Evolutionary conservation across 2,888 invertebrate genomes (phyloP), one percentile per base, ranked within the genome.

Genomic region (Muscina levida): DNA sequence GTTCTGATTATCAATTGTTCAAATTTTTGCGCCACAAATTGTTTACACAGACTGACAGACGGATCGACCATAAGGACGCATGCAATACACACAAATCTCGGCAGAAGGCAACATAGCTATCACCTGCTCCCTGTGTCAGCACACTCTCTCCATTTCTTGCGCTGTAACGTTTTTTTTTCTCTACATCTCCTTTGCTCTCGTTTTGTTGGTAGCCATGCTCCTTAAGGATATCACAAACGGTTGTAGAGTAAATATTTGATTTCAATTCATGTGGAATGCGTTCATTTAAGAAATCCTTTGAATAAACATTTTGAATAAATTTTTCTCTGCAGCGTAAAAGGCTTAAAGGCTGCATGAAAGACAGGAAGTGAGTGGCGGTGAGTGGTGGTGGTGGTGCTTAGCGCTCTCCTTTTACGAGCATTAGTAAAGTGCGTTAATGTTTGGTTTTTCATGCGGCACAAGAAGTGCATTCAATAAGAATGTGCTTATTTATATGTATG

Each of bases 71-170:
- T 48, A 44, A n/a, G 66, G 48, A 17, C 19, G 67, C 37, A 51
- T 31, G 67, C 22, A 31, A 39, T n/a, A n/a, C 19, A 42, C 72
- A 77, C 37, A 56, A 73, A 74, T 78, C 78, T 48, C 73, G 57
- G 70, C 78, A 74, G 56, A 53, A 53, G 53, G 17, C 56, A 53
- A 56, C 65, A 37, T 59, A 82, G 83, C 82, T 84, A 86, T 85
- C 87, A 87, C 87, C 87, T 87, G 87, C 87, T 73, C 75, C 59
- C 59, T 59, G 59, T 15, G 11, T 4, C 15, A n/a, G 39, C n/a
- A n/a, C 15, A 2, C 8, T 48, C 19, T 8, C n/a, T n/a, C n/a
- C n/a, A 37, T 31, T n/a, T n/a, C n/a, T 22, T 66, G 0, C 10
- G 31, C 8, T n/a, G n/a, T n/a, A n/a, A n/a, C n/a, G n/a, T n/a